These are phyloP conservation scores for Diadromus collaris DNA, from an alignment of 2,888 invertebrate species.

Conservation along the genomic window DNA sequence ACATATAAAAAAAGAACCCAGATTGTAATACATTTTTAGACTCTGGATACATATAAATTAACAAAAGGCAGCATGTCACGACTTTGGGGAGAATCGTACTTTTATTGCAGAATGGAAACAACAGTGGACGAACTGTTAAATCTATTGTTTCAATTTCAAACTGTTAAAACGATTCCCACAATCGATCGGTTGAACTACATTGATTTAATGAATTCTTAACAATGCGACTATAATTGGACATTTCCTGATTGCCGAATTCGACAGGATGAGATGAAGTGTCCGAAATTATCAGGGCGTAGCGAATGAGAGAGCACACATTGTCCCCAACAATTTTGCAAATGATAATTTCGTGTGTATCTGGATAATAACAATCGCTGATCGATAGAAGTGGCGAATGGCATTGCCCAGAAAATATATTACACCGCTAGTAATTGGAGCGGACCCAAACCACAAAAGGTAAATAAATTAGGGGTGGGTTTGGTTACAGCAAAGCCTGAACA, in stretches of 20 bases:
- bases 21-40: no score
- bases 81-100: no score
- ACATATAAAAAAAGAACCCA: no score
- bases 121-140: no score
- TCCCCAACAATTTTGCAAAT: neutral
- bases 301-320: neutral
- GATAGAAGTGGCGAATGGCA: neutral
- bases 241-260: neutral
- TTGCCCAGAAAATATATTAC: neutral
- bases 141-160: neutral
- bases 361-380: neutral
- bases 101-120: no score
- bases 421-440: neutral
- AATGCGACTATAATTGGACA: neutral
- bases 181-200: neutral
- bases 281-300: no score
- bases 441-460: slow-evolving; percentile 26
- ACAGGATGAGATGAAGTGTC: neutral
- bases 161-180: neutral
- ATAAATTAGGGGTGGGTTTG: slow-evolving; percentile 22
- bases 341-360: neutral
- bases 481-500: slow-evolving; percentile 57
- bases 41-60: no score
- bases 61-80: no score
- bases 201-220: neutral